A percentile compares a stretch with the other conserved stretches of the same genome.
Conservation (phyloP, 2,888 invertebrate species). For the Polydrusus tereticollis region DNA sequence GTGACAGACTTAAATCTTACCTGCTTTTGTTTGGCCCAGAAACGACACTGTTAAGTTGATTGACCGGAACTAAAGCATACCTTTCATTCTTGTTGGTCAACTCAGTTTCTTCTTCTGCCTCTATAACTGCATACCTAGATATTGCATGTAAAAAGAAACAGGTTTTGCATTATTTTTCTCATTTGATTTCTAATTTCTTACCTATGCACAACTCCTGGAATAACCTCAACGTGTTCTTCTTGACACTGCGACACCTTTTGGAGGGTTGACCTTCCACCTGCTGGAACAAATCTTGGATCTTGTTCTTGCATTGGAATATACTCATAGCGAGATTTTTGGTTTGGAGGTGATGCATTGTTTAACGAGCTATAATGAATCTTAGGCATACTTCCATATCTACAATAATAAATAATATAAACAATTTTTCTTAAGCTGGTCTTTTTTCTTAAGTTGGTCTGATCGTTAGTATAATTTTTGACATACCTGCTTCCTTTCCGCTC, state of each 20-base stretch:
- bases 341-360: slow-evolving; percentile 57
- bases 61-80: slow-evolving; percentile 62
- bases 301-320: slow-evolving; percentile 69
- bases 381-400: slow-evolving; percentile 44
- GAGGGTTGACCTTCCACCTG: slow-evolving; percentile 65
- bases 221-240: slow-evolving; percentile 69
- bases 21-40: slow-evolving; percentile 25
- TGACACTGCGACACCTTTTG: slow-evolving; percentile 65
- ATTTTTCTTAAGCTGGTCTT: too few species aligned
- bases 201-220: slow-evolving; percentile 67
- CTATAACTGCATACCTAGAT: slow-evolving; percentile 76
- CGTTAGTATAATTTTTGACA: not conserved
- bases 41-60: slow-evolving; percentile 53
- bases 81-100: slow-evolving; percentile 56
- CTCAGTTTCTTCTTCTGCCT: slow-evolving; percentile 73
- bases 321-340: slow-evolving; percentile 68
- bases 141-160: too few species aligned
- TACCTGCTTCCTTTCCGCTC: slow-evolving; percentile 61
- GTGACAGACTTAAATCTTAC: slow-evolving; percentile 2
- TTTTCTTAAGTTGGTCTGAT: not conserved
- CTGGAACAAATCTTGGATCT: slow-evolving; percentile 58
- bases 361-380: slow-evolving; percentile 56
- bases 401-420: not conserved
- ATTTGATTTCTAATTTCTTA: too few species aligned
- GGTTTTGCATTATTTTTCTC: too few species aligned